Base-by-base conservation (phyloP, 2,888 invertebrate species). In the Nebria brevicollis region DNA sequence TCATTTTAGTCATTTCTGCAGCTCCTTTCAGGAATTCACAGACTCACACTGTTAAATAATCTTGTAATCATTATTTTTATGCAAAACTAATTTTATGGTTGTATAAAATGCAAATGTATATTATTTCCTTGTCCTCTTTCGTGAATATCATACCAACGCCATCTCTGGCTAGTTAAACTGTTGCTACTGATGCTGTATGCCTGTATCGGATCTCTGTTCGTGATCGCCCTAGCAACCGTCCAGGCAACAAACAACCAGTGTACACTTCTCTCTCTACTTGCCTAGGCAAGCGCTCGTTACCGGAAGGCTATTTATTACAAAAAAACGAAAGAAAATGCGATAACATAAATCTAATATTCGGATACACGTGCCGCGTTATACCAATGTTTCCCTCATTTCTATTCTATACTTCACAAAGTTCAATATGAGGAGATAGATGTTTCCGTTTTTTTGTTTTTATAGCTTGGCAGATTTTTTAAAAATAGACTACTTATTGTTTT, bases 221-320 rank as follows among this genome's bases (percentile, higher is more conserved):
- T 54, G 70, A 70, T 70, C 70, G 70, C 70, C 78, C 73, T 78
- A 77, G 77, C 77, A 77, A 77, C 77, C 77, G 77, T 72, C 77
- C 77, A 26, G 77, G 77, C 70, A 72, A 25, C 70, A 11, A 70
- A 25, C 26, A 25, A 13, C 11, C 70, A 15, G 70, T 34, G 26
- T 26, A 5, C 20, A n/a, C 70, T 11, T 70, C 26, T 34, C 26
- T 54, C 1, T 20, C 26, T 11, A 7, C 11, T 13, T 15, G 70
- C 70, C 70, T 70, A 25, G 68, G 11, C 70, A 34, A 25, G 6
- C 13, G 70, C 34, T 11, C 25, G 70, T 70, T 70, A 70, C 20
- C 34, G 70, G 34, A 70, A 5, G 25, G 70, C 20, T 70, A 70
- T 70, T 70, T 70, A 70, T 15, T 26, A 68, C 20, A 68, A 68